A percentile compares a stretch with the other conserved stretches of the same genome.
Evolutionary conservation across 2,888 invertebrate species (phyloP).

Genomic region (Bombyx huttoni): DNA sequence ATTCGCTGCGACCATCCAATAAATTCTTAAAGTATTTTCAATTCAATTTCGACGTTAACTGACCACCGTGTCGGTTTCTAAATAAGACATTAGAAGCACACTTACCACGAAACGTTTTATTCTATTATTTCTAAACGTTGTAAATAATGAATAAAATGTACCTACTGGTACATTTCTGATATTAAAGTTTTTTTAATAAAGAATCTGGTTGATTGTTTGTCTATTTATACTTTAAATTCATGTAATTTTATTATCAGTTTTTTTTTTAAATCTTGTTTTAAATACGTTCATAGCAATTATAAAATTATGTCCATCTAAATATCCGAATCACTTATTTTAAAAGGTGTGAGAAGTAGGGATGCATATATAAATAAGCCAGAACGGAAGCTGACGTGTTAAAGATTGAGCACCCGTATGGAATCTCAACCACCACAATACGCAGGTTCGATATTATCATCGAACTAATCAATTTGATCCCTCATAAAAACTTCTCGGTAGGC

Average conservation of each 20-base stretch:
- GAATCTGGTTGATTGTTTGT: too few species aligned
- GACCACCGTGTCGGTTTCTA: constrained; percentile 25
- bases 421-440: constrained; percentile 36
- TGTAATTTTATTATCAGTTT: too few species aligned
- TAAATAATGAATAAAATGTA: too few species aligned
- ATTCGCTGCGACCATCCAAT: constrained; percentile 41
- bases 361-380: constrained; percentile 30
- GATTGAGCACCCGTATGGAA: constrained; percentile 17
- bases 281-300: constrained; percentile 44
- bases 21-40: constrained; percentile 41
- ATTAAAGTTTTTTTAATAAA: too few species aligned
- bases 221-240: too few species aligned
- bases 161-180: too few species aligned
- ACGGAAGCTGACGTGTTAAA: constrained; percentile 30
- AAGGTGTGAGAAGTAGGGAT: constrained; percentile 51
- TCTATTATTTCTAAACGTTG: background rate
- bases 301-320: constrained; percentile 24
- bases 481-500: constrained; percentile 66
- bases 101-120: constrained; percentile 27
- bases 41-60: constrained; percentile 46
- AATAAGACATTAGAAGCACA: constrained; percentile 46
- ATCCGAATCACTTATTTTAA: constrained; percentile 42
- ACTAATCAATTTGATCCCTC: constrained; percentile 73
- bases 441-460: constrained; percentile 60
- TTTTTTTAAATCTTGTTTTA: too few species aligned